These are phyloP conservation scores for Drosophila burlai DNA, from an alignment of 1,140 invertebrate genomes.

Conservation along the genomic window DNA sequence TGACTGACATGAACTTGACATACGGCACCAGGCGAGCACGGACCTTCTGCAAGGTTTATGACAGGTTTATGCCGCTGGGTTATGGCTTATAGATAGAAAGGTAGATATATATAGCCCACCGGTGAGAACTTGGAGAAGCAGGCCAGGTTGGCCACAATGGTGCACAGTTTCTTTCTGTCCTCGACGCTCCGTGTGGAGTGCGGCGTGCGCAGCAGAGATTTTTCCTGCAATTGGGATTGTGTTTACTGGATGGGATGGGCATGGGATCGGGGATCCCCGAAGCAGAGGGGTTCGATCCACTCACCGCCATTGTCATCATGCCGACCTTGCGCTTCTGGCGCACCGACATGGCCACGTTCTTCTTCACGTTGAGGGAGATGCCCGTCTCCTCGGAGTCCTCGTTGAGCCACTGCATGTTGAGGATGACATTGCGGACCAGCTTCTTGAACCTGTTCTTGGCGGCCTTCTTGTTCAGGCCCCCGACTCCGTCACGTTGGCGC, in stretches of 20 bases:
- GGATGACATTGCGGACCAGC: slow-evolving; percentile 44
- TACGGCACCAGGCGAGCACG: slow-evolving; percentile 55
- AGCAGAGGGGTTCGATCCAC: background rate
- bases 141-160: slow-evolving; percentile 45
- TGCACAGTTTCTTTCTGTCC: slow-evolving; percentile 56
- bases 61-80: background rate
- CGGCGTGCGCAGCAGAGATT: slow-evolving; percentile 42
- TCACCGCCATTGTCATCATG: slow-evolving; percentile 58
- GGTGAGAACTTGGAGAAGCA: slow-evolving; percentile 59
- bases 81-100: background rate
- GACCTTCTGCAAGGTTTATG: slow-evolving; percentile 53
- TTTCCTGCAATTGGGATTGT: slow-evolving; percentile 35
- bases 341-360: slow-evolving; percentile 37
- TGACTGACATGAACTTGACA: slow-evolving; percentile 42
- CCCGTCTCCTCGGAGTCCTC: slow-evolving; percentile 51
- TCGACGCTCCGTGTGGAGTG: slow-evolving; percentile 37
- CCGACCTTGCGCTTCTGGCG: slow-evolving; percentile 64
- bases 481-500: slow-evolving; percentile 26
- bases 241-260: too few relatives aligned
- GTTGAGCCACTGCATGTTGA: slow-evolving; percentile 62
- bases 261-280: background rate
- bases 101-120: slow-evolving; percentile 19
- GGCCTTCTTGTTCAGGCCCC: slow-evolving; percentile 7
- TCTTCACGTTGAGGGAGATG: slow-evolving; percentile 57
- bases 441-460: slow-evolving; percentile 39